Evolutionary conservation across 2,888 invertebrate species (phyloP).

Genomic region (Pyrocoelia pectoralis): DNA sequence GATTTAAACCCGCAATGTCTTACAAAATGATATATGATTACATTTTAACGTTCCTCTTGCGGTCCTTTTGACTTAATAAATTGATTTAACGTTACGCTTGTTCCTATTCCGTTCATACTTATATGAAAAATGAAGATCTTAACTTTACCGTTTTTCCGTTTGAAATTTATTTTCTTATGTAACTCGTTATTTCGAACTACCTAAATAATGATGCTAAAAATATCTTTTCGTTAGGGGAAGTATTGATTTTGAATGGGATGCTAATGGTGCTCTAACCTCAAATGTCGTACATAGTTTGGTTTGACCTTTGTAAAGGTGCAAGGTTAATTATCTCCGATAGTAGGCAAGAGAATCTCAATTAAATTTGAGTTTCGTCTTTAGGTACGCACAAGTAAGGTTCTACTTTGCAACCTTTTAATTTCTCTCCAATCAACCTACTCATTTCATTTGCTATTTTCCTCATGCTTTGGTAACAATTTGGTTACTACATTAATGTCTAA

Average conservation of each 20-base stretch:
- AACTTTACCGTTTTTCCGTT: background rate
- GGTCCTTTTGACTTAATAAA: slow-evolving; percentile 6
- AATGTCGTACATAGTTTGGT: background rate
- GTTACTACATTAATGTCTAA: no score
- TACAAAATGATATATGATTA: slow-evolving; percentile 26
- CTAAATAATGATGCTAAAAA: background rate
- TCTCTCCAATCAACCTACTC: no score
- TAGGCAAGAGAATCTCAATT: background rate
- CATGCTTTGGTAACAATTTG: no score
- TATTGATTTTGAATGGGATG: slow-evolving; percentile 3
- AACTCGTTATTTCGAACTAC: background rate
- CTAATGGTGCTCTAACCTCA: background rate
- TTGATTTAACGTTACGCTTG: slow-evolving; percentile 1
- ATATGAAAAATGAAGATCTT: background rate
- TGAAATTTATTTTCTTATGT: background rate
- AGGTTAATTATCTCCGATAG: background rate
- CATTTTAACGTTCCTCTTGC: slow-evolving; percentile 15
- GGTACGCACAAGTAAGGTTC: no score
- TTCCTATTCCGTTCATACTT: background rate
- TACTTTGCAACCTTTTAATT: no score
- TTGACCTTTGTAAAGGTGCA: background rate
- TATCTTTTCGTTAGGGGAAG: background rate
- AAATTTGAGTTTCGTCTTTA: no score
- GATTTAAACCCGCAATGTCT: slow-evolving; percentile 32
- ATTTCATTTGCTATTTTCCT: no score